Percentiles rank a stretch among this genome's conserved stretches.
Evolutionary conservation across 2,113 vertebrate species (phyloP).

Genomic region (Apus apus): DNA sequence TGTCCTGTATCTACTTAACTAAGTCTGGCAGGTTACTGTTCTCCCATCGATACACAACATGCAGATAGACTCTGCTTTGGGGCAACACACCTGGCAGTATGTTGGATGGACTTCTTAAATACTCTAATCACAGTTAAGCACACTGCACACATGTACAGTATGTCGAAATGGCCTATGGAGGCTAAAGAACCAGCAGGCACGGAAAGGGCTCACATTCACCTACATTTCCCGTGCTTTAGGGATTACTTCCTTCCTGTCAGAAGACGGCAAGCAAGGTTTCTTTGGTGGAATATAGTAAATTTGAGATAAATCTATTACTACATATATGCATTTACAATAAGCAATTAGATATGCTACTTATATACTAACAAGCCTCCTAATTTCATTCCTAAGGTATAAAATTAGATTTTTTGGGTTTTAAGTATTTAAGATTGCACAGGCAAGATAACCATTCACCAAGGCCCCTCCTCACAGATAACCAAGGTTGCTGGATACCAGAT

Average conservation of each 20-base stretch:
- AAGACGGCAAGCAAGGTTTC: not conserved
- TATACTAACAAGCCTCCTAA: not conserved
- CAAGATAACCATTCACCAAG: not conserved
- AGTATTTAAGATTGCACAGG: not conserved
- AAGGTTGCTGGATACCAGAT: not conserved
- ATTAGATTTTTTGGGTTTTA: not conserved
- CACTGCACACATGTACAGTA: not conserved
- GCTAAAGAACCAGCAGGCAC: accelerated
- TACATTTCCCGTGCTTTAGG: not conserved
- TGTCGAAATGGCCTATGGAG: accelerated
- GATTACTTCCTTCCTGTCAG: not conserved
- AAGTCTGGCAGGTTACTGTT: not conserved
- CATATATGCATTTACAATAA: not conserved
- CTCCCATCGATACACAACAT: not conserved
- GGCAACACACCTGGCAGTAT: not conserved
- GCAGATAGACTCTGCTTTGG: accelerated
- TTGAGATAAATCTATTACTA: not conserved
- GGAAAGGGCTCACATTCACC: accelerated
- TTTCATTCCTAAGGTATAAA: not conserved
- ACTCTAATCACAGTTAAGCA: not conserved
- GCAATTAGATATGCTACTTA: not conserved
- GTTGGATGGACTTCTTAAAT: not conserved
- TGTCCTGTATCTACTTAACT: not conserved
- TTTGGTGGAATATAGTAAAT: not conserved
- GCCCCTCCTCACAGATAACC: not conserved